Percentiles rank a stretch among this genome's conserved stretches.
These are phyloP conservation scores for Etheostoma spectabile DNA, from an alignment of 2,113 vertebrate species.

Conservation along the genomic window DNA sequence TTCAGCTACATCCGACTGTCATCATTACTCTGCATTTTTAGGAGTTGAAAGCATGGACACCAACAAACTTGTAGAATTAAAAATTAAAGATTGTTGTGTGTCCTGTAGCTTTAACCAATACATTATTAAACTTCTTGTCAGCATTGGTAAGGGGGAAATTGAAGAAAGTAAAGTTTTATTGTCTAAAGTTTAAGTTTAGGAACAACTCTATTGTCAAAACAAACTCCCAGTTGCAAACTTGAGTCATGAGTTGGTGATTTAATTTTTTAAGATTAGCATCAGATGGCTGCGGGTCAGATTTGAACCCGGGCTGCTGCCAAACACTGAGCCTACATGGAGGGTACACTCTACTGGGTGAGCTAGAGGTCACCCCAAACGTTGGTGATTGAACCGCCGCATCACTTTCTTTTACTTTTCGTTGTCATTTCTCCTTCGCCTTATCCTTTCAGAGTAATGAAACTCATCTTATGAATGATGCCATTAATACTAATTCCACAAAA, in stretches of 20 bases:
- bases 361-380: too few species aligned
- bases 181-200: background rate
- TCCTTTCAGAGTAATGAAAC: background rate
- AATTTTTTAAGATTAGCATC: too few species aligned
- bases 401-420: background rate
- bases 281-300: too few species aligned
- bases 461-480: background rate
- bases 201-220: background rate
- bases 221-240: background rate
- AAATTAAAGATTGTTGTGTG: background rate
- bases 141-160: background rate
- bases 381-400: background rate
- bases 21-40: background rate
- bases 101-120: background rate
- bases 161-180: background rate
- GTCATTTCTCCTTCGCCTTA: background rate
- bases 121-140: background rate
- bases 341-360: too few species aligned
- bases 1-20: background rate
- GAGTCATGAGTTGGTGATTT: background rate
- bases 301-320: too few species aligned
- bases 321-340: too few species aligned
- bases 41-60: background rate
- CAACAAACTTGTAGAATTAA: background rate
- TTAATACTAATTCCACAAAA: background rate